Conservation (phyloP, 2,113 vertebrate genomes). For the Percopsis transmontana region DNA sequence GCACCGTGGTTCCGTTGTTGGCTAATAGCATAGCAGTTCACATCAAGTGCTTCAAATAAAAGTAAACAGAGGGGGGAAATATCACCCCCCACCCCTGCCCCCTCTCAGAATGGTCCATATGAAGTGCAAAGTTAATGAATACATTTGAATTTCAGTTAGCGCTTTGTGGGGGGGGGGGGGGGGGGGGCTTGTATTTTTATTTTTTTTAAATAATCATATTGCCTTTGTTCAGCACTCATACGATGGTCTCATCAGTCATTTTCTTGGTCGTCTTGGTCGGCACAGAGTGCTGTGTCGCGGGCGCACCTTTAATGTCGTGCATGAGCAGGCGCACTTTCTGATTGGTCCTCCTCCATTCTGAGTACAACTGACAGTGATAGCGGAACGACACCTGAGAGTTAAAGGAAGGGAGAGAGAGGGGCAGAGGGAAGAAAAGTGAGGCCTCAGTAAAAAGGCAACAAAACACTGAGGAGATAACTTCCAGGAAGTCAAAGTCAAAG, state of each 20-base stretch:
- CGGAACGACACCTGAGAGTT: conserved; percentile 88
- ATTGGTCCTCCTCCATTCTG: conserved; percentile 93
- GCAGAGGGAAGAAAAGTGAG: background rate
- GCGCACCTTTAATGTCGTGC: conserved; percentile 74
- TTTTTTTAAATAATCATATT: conserved; percentile 57
- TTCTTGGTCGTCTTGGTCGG: conserved; percentile 87
- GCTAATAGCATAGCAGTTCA: conserved; percentile 56
- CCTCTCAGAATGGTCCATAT: conserved; percentile 62
- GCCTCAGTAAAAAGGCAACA: conserved; percentile 25
- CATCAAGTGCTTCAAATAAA: conserved; percentile 68
- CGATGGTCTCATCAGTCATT: conserved; percentile 86
- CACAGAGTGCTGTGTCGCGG: conserved; percentile 79
- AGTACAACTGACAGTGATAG: conserved; percentile 95
- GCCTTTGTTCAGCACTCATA: conserved; percentile 74
- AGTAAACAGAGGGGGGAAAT: conserved; percentile 44
- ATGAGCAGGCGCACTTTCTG: conserved; percentile 90
- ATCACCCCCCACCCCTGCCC: conserved; percentile 11
- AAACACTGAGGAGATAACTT: no score
- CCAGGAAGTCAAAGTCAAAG: no score
- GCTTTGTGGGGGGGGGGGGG: conserved; percentile 29
- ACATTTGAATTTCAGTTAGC: conserved; percentile 55
- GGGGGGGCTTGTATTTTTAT: background rate
- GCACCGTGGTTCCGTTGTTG: conserved; percentile 44
- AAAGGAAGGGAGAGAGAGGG: background rate
- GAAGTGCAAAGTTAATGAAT: conserved; percentile 74